A percentile compares a stretch with the other conserved stretches of the same genome.
Evolutionary conservation across 2,113 vertebrate genomes (phyloP).

Genomic region (Steatornis caripensis): DNA sequence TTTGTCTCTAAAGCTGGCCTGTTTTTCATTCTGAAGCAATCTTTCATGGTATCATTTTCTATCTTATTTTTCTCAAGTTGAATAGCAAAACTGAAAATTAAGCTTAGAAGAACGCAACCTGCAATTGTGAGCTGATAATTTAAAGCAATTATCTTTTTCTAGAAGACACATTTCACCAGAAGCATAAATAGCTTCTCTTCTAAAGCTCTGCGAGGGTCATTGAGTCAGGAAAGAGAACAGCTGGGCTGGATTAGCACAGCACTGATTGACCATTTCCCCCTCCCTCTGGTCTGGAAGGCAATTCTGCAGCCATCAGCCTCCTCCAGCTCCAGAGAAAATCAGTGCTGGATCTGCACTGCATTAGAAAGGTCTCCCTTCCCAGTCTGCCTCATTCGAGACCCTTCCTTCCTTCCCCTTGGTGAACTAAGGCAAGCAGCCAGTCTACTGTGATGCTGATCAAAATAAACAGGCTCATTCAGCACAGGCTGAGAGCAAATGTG

Average conservation of each 20-base stretch:
- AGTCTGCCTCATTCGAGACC: background rate
- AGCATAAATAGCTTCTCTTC: background rate
- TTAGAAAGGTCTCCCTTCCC: background rate
- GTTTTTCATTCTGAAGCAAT: background rate
- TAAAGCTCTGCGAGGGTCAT: background rate
- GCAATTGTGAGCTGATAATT: background rate
- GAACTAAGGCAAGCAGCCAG: slow-evolving; percentile 11
- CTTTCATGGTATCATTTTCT: background rate
- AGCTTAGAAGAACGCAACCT: slow-evolving; percentile 8
- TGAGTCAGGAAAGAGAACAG: background rate
- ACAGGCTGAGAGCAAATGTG: background rate
- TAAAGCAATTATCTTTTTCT: background rate
- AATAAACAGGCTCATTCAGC: slow-evolving; percentile 25
- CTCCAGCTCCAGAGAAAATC: slow-evolving; percentile 18
- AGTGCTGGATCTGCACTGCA: background rate
- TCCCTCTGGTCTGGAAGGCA: background rate
- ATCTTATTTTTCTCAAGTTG: background rate
- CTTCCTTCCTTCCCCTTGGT: background rate
- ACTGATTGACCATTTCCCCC: background rate
- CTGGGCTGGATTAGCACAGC: slow-evolving; percentile 2
- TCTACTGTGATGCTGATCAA: slow-evolving; percentile 7
- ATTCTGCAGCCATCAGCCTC: background rate
- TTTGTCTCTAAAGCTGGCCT: too few relatives aligned
- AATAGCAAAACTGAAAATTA: background rate
- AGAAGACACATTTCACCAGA: background rate